phyloP scores from a whole-genome alignment of 1,140 invertebrate genomes.

The Dendroctonus ponderosae region DNA sequence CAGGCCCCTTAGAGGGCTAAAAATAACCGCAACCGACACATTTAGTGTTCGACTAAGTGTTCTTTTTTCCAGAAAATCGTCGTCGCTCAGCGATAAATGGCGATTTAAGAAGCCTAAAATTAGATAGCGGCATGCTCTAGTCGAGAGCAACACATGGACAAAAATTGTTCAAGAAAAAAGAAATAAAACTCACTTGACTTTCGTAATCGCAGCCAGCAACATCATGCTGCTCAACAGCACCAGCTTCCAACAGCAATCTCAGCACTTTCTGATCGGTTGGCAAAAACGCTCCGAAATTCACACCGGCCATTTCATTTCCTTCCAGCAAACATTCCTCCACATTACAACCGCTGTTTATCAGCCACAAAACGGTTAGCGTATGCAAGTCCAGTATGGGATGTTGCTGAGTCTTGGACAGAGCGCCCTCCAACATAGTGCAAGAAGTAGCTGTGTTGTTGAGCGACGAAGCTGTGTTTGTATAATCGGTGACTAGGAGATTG shows the following conservation, averaged over 20 bases:
- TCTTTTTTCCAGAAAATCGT: background rate
- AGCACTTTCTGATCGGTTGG: conserved; percentile 63
- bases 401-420: conserved; percentile 20
- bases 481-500: conserved; percentile 26
- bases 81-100: background rate
- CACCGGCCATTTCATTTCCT: conserved; percentile 51
- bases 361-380: conserved; percentile 65
- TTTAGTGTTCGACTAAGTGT: background rate
- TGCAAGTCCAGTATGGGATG: conserved; percentile 57
- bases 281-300: conserved; percentile 54
- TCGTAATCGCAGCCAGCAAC: conserved; percentile 54
- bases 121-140: background rate
- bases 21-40: background rate
- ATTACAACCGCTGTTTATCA: conserved; percentile 64
- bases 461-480: conserved; percentile 27
- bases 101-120: conserved; percentile 6
- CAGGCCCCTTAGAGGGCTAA: background rate
- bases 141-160: background rate
- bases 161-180: background rate
- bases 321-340: conserved; percentile 64
- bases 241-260: conserved; percentile 65
- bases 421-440: conserved; percentile 27
- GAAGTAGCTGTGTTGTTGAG: conserved; percentile 37
- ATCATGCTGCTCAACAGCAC: conserved; percentile 58
- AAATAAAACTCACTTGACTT: conserved; percentile 44